Percentiles rank a stretch among this genome's conserved stretches.
These are phyloP conservation scores for Thermophis baileyi DNA, from an alignment of 2,113 vertebrate genomes.

Conservation along the genomic window DNA sequence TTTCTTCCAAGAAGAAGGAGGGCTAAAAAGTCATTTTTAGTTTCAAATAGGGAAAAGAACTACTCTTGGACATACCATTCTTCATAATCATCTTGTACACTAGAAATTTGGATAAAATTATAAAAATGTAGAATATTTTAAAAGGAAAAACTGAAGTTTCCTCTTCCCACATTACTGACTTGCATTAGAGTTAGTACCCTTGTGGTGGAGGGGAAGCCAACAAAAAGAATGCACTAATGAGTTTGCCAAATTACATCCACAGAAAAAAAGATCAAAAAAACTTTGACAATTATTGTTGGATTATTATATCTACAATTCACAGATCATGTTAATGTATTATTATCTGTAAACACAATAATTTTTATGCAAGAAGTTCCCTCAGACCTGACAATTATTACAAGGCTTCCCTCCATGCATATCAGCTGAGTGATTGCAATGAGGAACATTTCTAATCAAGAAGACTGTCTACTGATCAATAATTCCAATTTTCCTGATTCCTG, in stretches of 20 bases:
- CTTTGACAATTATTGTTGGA: neutral
- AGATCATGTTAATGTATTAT: neutral
- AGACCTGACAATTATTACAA: neutral
- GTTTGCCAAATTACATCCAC: neutral
- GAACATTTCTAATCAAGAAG: neutral
- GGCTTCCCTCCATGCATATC: neutral
- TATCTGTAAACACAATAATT: neutral
- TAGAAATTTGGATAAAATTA: neutral
- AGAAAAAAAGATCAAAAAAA: neutral
- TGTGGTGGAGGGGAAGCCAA: neutral
- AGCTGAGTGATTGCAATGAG: neutral
- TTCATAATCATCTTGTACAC: neutral
- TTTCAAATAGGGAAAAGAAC: neutral
- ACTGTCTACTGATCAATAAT: neutral
- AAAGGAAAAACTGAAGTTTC: neutral
- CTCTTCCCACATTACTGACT: neutral
- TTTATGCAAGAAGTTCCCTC: neutral
- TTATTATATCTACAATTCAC: neutral
- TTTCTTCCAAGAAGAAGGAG: neutral
- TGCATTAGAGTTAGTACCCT: neutral
- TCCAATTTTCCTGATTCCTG: neutral
- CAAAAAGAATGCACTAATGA: neutral
- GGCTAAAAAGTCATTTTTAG: neutral
- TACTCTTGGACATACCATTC: neutral
- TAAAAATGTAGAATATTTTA: neutral